Conservation (phyloP, 1,140 invertebrate species). For the Drosophila navojoa region DNA sequence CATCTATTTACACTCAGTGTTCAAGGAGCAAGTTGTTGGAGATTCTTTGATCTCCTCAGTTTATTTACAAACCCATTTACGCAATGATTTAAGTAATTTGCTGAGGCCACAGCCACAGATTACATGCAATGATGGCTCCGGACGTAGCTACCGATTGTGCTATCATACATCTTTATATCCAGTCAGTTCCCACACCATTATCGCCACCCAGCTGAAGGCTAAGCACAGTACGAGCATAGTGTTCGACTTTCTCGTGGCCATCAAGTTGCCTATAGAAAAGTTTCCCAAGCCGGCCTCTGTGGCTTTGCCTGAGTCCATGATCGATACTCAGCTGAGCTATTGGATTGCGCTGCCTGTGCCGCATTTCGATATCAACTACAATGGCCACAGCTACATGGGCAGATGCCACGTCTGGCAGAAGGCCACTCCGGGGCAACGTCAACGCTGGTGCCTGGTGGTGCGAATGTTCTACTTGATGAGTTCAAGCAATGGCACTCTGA, state of each 20-base stretch:
- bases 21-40: not conserved
- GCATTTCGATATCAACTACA: constrained; percentile 14
- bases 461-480: constrained; percentile 18
- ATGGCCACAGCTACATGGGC: constrained; percentile 8
- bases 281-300: not conserved
- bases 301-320: constrained; percentile 5
- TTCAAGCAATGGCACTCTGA: constrained; percentile 5
- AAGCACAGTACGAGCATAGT: constrained; percentile 4
- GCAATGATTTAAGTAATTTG: constrained; percentile 4
- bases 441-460: constrained; percentile 3
- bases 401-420: constrained; percentile 20
- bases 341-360: constrained; percentile 17
- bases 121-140: not conserved
- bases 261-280: constrained; percentile 8
- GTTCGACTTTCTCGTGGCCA: constrained; percentile 14
- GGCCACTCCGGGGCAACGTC: not conserved
- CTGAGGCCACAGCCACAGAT: not conserved
- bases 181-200: constrained; percentile 21
- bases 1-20: constrained; percentile 14
- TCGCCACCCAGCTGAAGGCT: constrained; percentile 14
- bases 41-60: not conserved
- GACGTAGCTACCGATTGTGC: constrained; percentile 19
- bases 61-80: constrained; percentile 13
- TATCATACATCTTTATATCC: constrained; percentile 16
- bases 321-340: not conserved